Evolutionary conservation across 53 echinoderm and acorn worm genomes (phyloP).

Genomic region (Holothuria scabra): DNA sequence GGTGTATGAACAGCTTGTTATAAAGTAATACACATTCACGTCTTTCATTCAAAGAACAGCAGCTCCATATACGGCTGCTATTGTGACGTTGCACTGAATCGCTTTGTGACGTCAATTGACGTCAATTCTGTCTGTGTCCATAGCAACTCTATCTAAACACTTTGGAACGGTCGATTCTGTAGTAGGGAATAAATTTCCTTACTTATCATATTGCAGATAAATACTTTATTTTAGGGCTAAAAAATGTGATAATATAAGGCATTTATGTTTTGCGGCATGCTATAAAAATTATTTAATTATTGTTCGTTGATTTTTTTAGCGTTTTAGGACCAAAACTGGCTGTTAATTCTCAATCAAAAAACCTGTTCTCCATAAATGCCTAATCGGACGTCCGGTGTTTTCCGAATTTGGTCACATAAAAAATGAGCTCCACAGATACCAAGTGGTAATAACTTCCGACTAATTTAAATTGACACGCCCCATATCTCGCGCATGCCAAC

Average conservation of each 20-base stretch:
- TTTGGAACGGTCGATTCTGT: slow-evolving; percentile 20
- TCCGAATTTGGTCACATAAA: slow-evolving; percentile 33
- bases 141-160: slow-evolving; percentile 49
- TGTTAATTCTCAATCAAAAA: no score
- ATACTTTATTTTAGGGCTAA: no score
- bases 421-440: not conserved
- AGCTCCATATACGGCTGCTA: slow-evolving; percentile 60
- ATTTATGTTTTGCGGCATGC: no score
- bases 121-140: slow-evolving; percentile 67
- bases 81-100: slow-evolving; percentile 67
- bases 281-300: no score
- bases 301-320: no score
- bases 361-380: no score
- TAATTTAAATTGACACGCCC: slow-evolving; percentile 48
- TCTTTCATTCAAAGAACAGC: slow-evolving; percentile 64
- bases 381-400: slow-evolving; percentile 5
- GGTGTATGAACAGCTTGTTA: not conserved
- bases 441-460: slow-evolving; percentile 29
- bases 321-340: no score
- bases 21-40: not conserved
- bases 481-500: no score
- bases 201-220: not conserved
- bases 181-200: not conserved
- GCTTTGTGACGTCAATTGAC: slow-evolving; percentile 75
- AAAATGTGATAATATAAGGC: no score